These are phyloP conservation scores for Plutella xylostella DNA, from an alignment of 2,888 invertebrate species.

Conservation along the genomic window DNA sequence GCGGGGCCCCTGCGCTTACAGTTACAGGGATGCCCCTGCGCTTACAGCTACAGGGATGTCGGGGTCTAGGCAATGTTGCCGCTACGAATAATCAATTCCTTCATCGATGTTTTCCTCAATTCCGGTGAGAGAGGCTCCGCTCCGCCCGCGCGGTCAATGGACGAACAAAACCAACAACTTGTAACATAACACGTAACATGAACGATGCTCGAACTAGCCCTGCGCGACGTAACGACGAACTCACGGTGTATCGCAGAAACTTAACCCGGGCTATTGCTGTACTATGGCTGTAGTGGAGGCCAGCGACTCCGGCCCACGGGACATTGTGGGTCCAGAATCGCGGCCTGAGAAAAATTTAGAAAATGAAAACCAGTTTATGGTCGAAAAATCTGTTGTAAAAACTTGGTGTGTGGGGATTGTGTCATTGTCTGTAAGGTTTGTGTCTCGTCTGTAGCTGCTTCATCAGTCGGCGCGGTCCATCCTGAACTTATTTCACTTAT, in stretches of 20 bases:
- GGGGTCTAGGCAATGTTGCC: not conserved
- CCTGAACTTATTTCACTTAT: slow-evolving; percentile 63
- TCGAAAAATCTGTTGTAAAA: slow-evolving; percentile 35
- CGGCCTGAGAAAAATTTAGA: slow-evolving; percentile 30
- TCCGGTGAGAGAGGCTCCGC: slow-evolving; percentile 24
- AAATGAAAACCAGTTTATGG: slow-evolving; percentile 40
- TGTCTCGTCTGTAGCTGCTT: slow-evolving; percentile 54
- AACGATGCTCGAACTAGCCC: slow-evolving; percentile 59
- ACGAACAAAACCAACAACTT: slow-evolving; percentile 57
- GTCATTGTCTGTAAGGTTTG: slow-evolving; percentile 53
- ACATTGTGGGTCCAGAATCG: not conserved
- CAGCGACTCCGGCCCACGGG: not conserved
- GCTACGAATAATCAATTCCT: slow-evolving; percentile 40
- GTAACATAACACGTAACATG: slow-evolving; percentile 61
- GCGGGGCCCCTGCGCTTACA: slow-evolving; percentile 26
- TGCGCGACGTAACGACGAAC: slow-evolving; percentile 63
- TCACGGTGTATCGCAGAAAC: slow-evolving; percentile 44
- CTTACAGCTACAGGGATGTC: slow-evolving; percentile 1
- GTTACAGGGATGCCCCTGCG: not conserved
- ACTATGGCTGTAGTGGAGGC: slow-evolving; percentile 14
- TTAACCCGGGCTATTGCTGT: slow-evolving; percentile 57
- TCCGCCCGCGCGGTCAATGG: slow-evolving; percentile 42
- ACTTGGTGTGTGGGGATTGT: slow-evolving; percentile 50
- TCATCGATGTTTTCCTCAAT: slow-evolving; percentile 18
- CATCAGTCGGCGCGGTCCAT: slow-evolving; percentile 69